Evolutionary conservation across 2,797 vertebrate species (phyloP).

Genomic region (Oreortyx pictus): DNA sequence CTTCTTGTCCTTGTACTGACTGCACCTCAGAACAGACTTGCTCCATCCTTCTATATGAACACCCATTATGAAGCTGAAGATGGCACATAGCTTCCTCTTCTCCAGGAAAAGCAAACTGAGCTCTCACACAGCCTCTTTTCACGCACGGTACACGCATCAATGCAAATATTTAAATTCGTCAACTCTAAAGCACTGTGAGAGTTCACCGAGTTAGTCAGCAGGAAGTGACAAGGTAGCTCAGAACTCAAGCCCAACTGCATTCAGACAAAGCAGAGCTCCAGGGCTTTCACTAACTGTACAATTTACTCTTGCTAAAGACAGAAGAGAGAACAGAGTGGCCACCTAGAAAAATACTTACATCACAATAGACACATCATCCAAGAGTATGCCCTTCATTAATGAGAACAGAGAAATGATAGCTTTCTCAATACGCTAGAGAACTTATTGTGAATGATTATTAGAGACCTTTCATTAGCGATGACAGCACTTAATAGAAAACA

Average conservation of each 20-base stretch:
- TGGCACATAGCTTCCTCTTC: background rate
- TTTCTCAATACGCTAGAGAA: background rate
- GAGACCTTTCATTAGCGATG: background rate
- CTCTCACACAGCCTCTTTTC: background rate
- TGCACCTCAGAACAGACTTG: background rate
- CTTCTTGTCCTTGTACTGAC: background rate
- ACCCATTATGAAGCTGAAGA: background rate
- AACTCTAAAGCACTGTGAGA: background rate
- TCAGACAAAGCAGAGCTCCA: background rate
- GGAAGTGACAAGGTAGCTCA: background rate
- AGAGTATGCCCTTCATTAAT: background rate
- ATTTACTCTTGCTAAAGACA: background rate
- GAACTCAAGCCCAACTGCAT: background rate
- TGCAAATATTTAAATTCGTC: background rate
- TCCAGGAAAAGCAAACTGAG: background rate
- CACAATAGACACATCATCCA: background rate
- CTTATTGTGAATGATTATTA: background rate
- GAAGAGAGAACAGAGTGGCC: background rate
- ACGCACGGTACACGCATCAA: background rate
- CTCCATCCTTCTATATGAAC: background rate
- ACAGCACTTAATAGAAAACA: slow-evolving; percentile 8
- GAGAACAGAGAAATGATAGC: background rate
- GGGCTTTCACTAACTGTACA: background rate
- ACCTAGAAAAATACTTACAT: background rate
- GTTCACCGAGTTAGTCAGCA: background rate